These are phyloP conservation scores for Heliconius melpomene DNA, from an alignment of 1,140 invertebrate genomes.

Conservation along the genomic window DNA sequence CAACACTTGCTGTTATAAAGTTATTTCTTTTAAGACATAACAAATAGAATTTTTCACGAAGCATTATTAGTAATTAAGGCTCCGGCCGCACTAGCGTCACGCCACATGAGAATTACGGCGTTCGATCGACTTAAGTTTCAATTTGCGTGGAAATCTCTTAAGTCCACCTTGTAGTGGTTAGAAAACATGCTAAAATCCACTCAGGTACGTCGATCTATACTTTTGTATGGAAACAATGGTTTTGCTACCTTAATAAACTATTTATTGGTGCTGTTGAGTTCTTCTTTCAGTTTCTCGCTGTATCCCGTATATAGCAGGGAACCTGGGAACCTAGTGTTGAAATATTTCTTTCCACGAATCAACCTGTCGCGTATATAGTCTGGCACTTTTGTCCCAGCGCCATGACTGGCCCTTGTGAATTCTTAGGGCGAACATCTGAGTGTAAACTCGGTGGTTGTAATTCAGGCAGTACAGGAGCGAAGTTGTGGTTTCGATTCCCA, in stretches of 20 bases:
- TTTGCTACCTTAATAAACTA: background rate
- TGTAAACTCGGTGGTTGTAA: too few species aligned
- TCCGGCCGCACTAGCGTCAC: conserved; percentile 36
- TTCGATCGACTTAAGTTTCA: conserved; percentile 47
- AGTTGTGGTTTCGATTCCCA: too few species aligned
- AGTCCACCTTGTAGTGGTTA: conserved; percentile 1
- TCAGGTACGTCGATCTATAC: background rate
- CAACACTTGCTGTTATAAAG: conserved; percentile 48
- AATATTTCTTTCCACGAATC: too few species aligned
- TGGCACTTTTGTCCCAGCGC: too few species aligned
- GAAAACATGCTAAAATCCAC: conserved; percentile 10
- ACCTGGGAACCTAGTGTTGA: too few species aligned
- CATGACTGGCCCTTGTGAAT: too few species aligned
- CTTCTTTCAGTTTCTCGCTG: background rate
- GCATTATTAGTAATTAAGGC: conserved; percentile 48
- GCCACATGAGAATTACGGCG: conserved; percentile 45
- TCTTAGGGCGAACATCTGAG: too few species aligned
- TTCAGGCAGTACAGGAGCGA: too few species aligned
- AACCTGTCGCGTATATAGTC: too few species aligned
- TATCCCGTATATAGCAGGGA: too few species aligned
- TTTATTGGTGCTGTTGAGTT: background rate
- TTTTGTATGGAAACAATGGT: background rate
- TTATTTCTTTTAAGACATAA: conserved; percentile 59
- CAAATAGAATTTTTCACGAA: conserved; percentile 53
- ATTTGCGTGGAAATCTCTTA: conserved; percentile 45